Conservation (phyloP, 2,113 vertebrate genomes). For the Nicator chloris region DNA sequence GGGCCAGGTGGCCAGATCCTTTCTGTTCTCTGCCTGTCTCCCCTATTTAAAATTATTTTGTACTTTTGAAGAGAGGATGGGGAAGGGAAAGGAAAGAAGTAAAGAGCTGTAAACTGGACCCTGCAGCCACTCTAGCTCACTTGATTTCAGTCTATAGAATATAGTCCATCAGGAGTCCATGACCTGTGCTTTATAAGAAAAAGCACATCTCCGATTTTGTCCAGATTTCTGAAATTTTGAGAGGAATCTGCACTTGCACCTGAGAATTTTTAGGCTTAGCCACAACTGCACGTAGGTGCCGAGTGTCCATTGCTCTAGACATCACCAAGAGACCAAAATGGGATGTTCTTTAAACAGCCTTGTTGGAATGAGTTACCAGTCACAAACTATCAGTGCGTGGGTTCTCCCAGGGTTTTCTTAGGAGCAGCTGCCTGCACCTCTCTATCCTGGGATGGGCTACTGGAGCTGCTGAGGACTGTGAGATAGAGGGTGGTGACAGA, state of each 20-base stretch:
- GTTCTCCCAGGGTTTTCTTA: not conserved
- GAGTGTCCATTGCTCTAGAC: not conserved
- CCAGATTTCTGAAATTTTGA: not conserved
- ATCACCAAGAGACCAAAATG: not conserved
- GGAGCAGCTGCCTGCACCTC: not conserved
- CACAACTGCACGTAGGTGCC: rapidly evolving
- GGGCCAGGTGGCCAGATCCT: not conserved
- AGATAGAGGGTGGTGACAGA: not conserved
- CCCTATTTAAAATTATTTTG: not conserved
- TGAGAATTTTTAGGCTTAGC: not conserved
- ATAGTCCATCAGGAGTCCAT: rapidly evolving
- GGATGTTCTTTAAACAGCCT: not conserved
- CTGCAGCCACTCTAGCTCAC: not conserved
- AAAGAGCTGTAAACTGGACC: not conserved
- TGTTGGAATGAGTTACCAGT: not conserved
- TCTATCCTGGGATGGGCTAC: not conserved
- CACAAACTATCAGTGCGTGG: rapidly evolving
- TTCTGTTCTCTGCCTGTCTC: not conserved
- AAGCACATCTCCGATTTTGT: not conserved
- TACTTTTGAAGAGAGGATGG: not conserved
- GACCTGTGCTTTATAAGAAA: not conserved
- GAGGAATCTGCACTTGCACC: not conserved
- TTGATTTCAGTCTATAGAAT: not conserved
- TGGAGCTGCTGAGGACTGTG: not conserved
- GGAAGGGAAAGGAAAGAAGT: not conserved